Percentiles rank a stretch among this genome's conserved stretches.
phyloP scores from a whole-genome alignment of 2,888 invertebrate species.

The Octodonta nipae region DNA sequence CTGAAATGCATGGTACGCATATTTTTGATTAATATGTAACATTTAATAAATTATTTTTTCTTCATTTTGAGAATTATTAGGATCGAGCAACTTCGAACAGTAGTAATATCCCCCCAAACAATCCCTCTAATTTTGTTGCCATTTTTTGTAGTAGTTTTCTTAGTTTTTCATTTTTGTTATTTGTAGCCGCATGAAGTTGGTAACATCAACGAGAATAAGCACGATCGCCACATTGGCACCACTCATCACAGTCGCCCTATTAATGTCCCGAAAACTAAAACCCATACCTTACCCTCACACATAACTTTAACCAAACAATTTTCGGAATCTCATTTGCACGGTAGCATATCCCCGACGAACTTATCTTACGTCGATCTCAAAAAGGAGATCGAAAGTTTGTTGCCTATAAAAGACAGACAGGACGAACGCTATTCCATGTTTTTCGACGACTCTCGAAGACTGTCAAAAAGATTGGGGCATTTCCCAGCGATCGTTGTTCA shows the following conservation, averaged over 20 bases:
- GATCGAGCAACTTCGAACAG: no score
- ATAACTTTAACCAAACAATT: conserved; percentile 9
- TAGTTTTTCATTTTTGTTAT: conserved; percentile 23
- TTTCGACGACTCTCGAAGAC: conserved; percentile 17
- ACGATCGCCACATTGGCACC: conserved; percentile 27
- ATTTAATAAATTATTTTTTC: no score
- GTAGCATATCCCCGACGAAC: conserved; percentile 21
- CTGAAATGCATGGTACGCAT: no score
- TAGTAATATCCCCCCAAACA: no score
- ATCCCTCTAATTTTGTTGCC: conserved; percentile 3
- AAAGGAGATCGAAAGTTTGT: conserved; percentile 28
- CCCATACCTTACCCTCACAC: conserved; percentile 11
- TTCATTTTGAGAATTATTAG: no score
- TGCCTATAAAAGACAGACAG: conserved; percentile 25
- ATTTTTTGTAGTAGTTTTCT: conserved; percentile 16
- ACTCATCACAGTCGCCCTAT: conserved; percentile 16
- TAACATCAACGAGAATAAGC: conserved; percentile 18
- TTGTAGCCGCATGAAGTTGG: conserved; percentile 32
- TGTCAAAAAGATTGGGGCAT: conserved; percentile 27
- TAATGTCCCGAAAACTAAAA: conserved; percentile 10
- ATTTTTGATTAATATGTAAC: no score
- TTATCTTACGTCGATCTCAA: conserved; percentile 31
- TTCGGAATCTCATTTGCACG: conserved; percentile 9
- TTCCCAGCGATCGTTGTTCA: conserved; percentile 28
- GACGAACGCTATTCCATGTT: no score